Conservation (phyloP, 1,140 invertebrate species). For the Drosophila paulistorum region DNA sequence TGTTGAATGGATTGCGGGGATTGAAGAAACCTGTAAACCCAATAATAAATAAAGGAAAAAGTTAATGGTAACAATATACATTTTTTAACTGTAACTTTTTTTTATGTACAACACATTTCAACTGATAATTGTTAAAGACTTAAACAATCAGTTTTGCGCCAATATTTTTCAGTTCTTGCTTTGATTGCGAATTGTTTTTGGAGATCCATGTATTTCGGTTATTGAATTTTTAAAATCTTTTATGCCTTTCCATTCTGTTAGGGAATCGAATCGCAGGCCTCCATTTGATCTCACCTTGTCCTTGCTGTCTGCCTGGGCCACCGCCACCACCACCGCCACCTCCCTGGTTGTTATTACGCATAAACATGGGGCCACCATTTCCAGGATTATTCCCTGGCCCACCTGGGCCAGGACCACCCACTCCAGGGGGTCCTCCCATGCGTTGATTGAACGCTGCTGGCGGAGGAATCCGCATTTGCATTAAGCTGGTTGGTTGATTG, state of each 20-base stretch:
- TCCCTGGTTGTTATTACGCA: conserved; percentile 34
- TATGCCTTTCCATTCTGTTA: not conserved
- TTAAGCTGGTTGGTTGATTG: conserved; percentile 77
- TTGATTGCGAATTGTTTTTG: not conserved
- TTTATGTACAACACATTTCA: not conserved
- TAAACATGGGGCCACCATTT: conserved; percentile 67
- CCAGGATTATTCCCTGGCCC: conserved; percentile 33
- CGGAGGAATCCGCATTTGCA: conserved; percentile 82
- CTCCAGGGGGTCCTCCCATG: conserved; percentile 62
- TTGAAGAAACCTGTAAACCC: conserved; percentile 74
- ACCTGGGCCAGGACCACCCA: conserved; percentile 33
- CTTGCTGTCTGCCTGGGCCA: conserved; percentile 61
- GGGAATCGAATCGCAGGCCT: not conserved
- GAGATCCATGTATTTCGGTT: not conserved
- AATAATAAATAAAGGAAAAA: not conserved
- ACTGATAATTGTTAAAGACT: not conserved
- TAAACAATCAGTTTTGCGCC: not conserved
- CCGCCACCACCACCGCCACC: conserved; percentile 40
- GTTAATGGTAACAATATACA: not conserved
- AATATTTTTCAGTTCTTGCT: not conserved
- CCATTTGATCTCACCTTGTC: conserved; percentile 58
- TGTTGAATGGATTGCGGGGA: conserved; percentile 81
- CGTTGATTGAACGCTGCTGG: conserved; percentile 74
- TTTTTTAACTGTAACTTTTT: not conserved
- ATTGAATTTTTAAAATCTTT: not conserved